Evolutionary conservation across 2,113 vertebrate species (phyloP).

Genomic region (Progne subis): DNA sequence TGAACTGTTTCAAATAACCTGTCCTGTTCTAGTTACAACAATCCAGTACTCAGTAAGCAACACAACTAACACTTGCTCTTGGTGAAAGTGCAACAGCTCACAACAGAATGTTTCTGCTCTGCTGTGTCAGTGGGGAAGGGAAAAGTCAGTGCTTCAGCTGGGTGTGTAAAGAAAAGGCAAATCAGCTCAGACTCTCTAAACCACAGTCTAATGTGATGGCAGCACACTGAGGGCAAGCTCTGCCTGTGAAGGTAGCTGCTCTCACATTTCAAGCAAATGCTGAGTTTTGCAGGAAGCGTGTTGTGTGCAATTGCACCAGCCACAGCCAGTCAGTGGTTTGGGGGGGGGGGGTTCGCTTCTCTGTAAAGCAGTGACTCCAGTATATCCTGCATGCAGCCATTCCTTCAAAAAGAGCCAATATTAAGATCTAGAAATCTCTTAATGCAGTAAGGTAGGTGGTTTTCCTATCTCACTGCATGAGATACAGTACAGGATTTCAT

Average conservation of each 20-base stretch:
- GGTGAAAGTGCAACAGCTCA: not conserved
- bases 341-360: not conserved
- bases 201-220: not conserved
- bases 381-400: not conserved
- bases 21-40: not conserved
- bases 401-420: not conserved
- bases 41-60: not conserved
- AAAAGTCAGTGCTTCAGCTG: not conserved
- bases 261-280: not conserved
- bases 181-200: not conserved
- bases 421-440: not conserved
- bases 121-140: not conserved
- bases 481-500: not conserved
- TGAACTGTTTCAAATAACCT: conserved; percentile 38
- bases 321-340: not conserved
- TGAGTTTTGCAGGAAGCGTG: not conserved
- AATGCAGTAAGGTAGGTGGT: not conserved
- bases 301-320: not conserved
- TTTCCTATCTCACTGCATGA: not conserved
- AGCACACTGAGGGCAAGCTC: not conserved
- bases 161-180: not conserved
- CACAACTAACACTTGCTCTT: not conserved
- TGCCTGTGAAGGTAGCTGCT: not conserved
- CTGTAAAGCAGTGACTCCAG: not conserved
- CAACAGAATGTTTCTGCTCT: not conserved